Conservation (phyloP, 2,888 invertebrate species). For the Ferdinandea cuprea region DNA sequence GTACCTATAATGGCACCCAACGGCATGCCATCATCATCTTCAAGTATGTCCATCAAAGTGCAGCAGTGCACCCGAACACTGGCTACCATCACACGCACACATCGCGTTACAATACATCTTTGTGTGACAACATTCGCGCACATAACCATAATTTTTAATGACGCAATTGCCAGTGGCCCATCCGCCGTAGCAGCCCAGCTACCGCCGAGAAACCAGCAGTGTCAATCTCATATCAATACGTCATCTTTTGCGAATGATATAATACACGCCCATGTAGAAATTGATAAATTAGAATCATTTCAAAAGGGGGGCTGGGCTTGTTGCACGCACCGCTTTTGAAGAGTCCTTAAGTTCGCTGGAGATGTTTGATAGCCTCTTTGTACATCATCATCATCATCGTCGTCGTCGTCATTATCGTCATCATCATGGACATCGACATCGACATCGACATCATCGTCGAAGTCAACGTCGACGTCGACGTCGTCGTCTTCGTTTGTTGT, state of each 20-base stretch:
- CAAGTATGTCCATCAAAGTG: constrained; percentile 42
- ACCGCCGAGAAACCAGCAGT: constrained; percentile 47
- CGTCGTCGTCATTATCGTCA: constrained; percentile 36
- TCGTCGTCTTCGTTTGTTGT: constrained; percentile 33
- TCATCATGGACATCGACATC: background rate
- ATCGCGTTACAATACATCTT: constrained; percentile 46
- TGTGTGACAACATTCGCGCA: constrained; percentile 70
- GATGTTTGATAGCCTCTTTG: constrained; percentile 16
- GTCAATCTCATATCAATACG: constrained; percentile 73
- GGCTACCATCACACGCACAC: background rate
- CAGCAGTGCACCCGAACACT: background rate
- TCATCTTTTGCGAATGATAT: constrained; percentile 68
- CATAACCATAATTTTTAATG: constrained; percentile 72
- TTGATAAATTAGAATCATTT: constrained; percentile 69
- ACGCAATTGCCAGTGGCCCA: constrained; percentile 60
- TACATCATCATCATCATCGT: constrained; percentile 64
- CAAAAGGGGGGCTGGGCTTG: background rate
- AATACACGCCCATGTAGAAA: constrained; percentile 70
- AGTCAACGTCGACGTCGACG: constrained; percentile 19
- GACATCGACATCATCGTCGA: constrained; percentile 56
- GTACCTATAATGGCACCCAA: constrained; percentile 56
- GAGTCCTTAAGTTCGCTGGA: background rate
- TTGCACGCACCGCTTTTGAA: constrained; percentile 31
- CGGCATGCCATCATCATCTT: constrained; percentile 53
- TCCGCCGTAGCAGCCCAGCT: background rate